Conservation (phyloP, 2,113 vertebrate genomes). For the Peromyscus californicus region DNA sequence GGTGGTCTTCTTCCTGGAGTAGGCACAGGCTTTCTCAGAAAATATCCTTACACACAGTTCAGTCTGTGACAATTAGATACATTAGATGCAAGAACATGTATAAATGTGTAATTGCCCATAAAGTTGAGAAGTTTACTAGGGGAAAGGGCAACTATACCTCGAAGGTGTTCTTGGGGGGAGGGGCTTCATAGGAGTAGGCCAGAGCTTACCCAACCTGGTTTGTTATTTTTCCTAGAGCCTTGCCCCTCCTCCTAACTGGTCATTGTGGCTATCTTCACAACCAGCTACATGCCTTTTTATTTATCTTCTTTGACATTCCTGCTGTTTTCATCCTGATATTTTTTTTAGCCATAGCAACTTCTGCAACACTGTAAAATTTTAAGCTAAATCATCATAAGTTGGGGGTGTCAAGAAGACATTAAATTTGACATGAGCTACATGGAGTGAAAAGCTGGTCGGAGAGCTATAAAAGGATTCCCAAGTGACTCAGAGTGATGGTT, state of each 20-base stretch:
- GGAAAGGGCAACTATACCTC: neutral
- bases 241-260: neutral
- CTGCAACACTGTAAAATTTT: neutral
- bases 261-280: neutral
- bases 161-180: neutral
- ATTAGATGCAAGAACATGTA: neutral
- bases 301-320: neutral
- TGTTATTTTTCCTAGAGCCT: neutral
- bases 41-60: neutral
- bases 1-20: neutral
- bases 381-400: neutral
- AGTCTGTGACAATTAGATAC: neutral
- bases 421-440: neutral
- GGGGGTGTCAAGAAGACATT: neutral
- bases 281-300: neutral
- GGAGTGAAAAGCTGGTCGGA: neutral
- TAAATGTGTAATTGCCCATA: neutral
- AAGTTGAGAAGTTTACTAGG: neutral
- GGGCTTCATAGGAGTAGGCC: neutral
- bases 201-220: neutral
- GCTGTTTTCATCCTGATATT: neutral
- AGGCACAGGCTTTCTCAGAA: neutral
- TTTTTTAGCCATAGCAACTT: neutral
- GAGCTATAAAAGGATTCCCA: neutral
- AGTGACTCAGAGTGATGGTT: neutral